Conservation (phyloP, 1,140 invertebrate genomes). For the Zaprionus ghesquierei region DNA sequence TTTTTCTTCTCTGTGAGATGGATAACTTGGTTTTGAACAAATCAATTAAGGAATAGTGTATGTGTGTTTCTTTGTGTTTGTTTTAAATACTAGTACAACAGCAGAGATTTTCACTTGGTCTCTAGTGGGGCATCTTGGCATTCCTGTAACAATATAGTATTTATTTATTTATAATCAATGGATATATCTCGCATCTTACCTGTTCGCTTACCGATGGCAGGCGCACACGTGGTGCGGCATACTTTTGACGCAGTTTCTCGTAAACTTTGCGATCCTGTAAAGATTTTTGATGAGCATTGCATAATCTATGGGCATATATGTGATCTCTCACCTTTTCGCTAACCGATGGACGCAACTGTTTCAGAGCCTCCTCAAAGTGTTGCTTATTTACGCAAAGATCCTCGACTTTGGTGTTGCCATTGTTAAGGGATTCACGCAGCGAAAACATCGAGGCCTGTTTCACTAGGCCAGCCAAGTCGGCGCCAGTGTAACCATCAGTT, state of each 20-base stretch:
- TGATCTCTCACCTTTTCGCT: conserved; percentile 56
- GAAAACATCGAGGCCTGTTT: conserved; percentile 91
- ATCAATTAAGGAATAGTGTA: conserved; percentile 18
- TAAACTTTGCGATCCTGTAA: conserved; percentile 77
- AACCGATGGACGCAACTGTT: conserved; percentile 72
- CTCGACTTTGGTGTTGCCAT: conserved; percentile 48
- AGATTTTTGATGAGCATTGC: not conserved
- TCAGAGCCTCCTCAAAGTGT: conserved; percentile 71
- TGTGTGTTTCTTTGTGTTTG: conserved; percentile 4
- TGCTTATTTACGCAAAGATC: conserved; percentile 62
- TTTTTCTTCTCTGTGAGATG: not conserved
- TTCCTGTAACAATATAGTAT: no score
- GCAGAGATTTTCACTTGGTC: conserved; percentile 46
- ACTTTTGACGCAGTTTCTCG: conserved; percentile 76
- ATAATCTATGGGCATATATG: not conserved
- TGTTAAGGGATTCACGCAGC: conserved; percentile 87
- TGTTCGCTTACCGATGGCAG: no score
- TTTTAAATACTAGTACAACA: conserved; percentile 55
- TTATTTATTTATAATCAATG: no score
- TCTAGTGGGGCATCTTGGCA: conserved; percentile 35
- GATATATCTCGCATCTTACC: no score
- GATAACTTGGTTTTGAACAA: conserved; percentile 32
- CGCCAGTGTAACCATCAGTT: conserved; percentile 94
- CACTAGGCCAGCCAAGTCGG: conserved; percentile 94
- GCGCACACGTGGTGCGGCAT: conserved; percentile 69